Percentiles rank a stretch among this genome's conserved stretches.
Evolutionary conservation across 2,797 vertebrate species (phyloP).

Genomic region (Etheostoma nigrum): DNA sequence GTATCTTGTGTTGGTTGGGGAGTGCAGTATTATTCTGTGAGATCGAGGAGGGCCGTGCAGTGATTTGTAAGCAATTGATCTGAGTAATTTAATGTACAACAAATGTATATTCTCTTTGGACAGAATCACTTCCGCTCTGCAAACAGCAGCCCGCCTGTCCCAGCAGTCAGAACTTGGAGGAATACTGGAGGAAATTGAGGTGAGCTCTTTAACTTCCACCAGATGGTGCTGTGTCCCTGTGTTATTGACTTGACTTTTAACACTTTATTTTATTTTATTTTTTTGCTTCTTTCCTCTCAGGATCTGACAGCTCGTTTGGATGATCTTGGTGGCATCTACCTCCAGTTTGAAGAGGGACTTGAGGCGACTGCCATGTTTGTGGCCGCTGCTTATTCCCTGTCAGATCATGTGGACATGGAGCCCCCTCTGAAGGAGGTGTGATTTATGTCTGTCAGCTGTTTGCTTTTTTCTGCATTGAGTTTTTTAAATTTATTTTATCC

Average conservation of each 20-base stretch:
- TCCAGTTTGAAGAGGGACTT: conserved; percentile 98
- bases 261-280: neutral
- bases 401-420: conserved; percentile 94
- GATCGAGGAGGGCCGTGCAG: no score
- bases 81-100: neutral
- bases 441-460: neutral
- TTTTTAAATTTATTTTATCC: neutral
- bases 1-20: neutral
- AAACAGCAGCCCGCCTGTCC: conserved; percentile 93
- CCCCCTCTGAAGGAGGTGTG: conserved; percentile 95
- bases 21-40: neutral
- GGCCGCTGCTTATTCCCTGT: conserved; percentile 93
- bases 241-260: accelerated
- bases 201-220: conserved; percentile 72
- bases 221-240: conserved; percentile 61
- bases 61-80: neutral
- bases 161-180: conserved; percentile 93
- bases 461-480: neutral
- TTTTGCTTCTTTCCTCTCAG: conserved; percentile 73
- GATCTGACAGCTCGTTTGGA: conserved; percentile 96
- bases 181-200: conserved; percentile 98
- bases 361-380: conserved; percentile 96
- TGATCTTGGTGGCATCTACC: conserved; percentile 95
- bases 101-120: conserved; percentile 32
- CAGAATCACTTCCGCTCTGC: conserved; percentile 93